phyloP scores from a whole-genome alignment of 2,888 invertebrate genomes.

The Habroteleia sp. region DNA sequence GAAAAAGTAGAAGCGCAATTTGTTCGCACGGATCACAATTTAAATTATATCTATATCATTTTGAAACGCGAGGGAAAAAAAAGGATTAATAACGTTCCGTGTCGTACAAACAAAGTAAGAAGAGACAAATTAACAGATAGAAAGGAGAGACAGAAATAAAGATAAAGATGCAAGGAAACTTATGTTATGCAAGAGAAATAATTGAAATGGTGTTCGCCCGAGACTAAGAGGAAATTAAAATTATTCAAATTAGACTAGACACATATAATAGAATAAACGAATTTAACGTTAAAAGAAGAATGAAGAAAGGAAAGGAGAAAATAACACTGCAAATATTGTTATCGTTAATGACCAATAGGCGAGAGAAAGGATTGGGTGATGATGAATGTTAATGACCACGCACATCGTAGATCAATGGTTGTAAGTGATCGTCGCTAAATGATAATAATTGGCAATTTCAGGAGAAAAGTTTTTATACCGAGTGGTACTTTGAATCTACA shows the following conservation, averaged over 20 bases:
- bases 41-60: constrained; percentile 5
- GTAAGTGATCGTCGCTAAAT: constrained; percentile 14
- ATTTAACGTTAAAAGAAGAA: constrained; percentile 23
- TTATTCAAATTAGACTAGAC: constrained; percentile 12
- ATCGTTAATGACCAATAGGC: constrained; percentile 11
- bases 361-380: constrained; percentile 8
- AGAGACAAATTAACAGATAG: constrained; percentile 19
- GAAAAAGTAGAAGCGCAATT: constrained; percentile 44
- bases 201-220: constrained; percentile 17
- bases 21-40: constrained; percentile 32
- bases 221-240: constrained; percentile 51
- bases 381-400: constrained; percentile 26
- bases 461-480: neutral
- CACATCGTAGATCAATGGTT: constrained; percentile 20
- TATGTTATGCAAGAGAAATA: constrained; percentile 11
- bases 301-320: constrained; percentile 7
- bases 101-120: constrained; percentile 4
- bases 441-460: constrained; percentile 15
- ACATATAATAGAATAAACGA: constrained; percentile 18
- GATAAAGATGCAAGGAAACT: neutral
- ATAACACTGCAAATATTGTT: constrained; percentile 11
- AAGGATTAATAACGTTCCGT: constrained; percentile 1
- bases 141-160: constrained; percentile 8
- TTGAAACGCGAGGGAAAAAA: constrained; percentile 11
- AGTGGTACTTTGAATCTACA: too few relatives aligned